A percentile compares a stretch with the other conserved stretches of the same genome.
phyloP scores from a whole-genome alignment of 64 coral and sea anemone genomes.

The Montipora sp. region DNA sequence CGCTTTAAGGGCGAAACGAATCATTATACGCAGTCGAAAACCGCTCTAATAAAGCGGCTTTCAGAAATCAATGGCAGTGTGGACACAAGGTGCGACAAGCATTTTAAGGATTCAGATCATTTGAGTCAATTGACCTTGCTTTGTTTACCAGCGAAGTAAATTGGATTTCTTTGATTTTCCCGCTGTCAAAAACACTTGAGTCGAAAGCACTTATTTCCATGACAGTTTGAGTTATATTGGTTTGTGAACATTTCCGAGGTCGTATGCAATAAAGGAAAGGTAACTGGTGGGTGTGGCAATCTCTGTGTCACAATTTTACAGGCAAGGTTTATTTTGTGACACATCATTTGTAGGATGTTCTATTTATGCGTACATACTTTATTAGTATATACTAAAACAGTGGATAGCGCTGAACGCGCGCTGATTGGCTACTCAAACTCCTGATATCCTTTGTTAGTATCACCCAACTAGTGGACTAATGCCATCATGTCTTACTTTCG shows the following conservation, averaged over 20 bases:
- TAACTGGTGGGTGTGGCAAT: not conserved
- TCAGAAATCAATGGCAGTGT: too few species aligned
- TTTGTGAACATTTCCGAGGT: not conserved
- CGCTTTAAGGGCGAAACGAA: too few species aligned
- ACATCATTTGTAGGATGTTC: not conserved
- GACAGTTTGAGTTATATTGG: not conserved
- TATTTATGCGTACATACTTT: not conserved
- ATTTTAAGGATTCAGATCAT: not conserved
- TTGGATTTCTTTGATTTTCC: constrained; percentile 2
- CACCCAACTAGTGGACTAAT: too few species aligned
- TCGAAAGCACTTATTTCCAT: constrained; percentile 4
- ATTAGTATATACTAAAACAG: too few species aligned
- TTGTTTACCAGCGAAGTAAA: not conserved
- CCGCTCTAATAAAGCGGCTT: not conserved
- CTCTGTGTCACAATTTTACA: not conserved
- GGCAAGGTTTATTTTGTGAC: not conserved
- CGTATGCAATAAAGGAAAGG: not conserved
- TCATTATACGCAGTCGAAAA: too few species aligned
- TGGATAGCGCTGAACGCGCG: too few species aligned
- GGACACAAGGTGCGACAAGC: not conserved
- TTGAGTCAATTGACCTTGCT: constrained; percentile 4
- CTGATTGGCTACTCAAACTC: too few species aligned
- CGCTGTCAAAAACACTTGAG: not conserved
- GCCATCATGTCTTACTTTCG: not conserved
- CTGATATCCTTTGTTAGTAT: too few species aligned